A percentile compares a stretch with the other conserved stretches of the same genome.
Conservation (phyloP, 2,113 vertebrate genomes). For the Sander vitreus region DNA sequence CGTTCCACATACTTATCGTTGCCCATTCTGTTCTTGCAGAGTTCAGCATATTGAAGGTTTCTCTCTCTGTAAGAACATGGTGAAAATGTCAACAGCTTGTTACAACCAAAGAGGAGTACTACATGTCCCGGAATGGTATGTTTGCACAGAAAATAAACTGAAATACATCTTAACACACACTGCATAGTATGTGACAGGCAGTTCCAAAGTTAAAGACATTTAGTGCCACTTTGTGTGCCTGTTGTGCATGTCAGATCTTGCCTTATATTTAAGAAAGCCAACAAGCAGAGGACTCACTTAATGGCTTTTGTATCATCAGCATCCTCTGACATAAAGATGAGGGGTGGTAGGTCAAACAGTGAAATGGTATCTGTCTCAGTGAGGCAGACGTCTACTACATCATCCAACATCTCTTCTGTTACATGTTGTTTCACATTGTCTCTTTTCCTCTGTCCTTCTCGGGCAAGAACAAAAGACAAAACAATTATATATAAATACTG, state of each 20-base stretch:
- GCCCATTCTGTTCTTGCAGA: slow-evolving; percentile 83
- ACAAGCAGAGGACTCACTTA: slow-evolving; percentile 70
- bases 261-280: background rate
- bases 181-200: background rate
- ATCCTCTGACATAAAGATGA: slow-evolving; percentile 80
- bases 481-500: background rate
- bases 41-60: slow-evolving; percentile 81
- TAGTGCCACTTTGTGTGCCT: background rate
- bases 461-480: background rate
- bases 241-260: background rate
- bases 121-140: background rate
- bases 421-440: slow-evolving; percentile 68
- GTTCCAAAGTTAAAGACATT: background rate
- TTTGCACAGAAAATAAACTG: background rate
- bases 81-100: background rate
- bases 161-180: background rate
- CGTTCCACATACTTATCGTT: slow-evolving; percentile 86
- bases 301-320: slow-evolving; percentile 83
- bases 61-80: slow-evolving; percentile 77
- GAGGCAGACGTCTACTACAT: slow-evolving; percentile 79
- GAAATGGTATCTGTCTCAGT: slow-evolving; percentile 85
- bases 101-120: background rate
- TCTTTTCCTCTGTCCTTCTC: slow-evolving; percentile 76
- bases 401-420: slow-evolving; percentile 82
- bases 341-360: slow-evolving; percentile 85